Evolutionary conservation across 2,797 vertebrate genomes (phyloP).

Genomic region (Melopsittacus undulatus): DNA sequence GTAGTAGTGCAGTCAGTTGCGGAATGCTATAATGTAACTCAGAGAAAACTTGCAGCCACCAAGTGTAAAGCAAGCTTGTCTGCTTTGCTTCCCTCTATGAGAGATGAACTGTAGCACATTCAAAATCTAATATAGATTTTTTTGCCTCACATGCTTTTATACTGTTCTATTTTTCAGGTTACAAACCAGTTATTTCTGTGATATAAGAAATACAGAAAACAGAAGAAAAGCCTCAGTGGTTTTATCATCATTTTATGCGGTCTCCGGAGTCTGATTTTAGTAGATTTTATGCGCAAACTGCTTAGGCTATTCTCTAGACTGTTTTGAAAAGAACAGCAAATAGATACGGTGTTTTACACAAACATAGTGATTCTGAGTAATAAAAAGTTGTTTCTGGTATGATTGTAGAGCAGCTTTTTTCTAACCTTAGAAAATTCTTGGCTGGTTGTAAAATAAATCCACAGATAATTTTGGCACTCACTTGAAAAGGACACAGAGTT

Average conservation of each 20-base stretch:
- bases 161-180: background rate
- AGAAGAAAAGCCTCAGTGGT: background rate
- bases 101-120: background rate
- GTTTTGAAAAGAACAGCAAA: background rate
- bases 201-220: background rate
- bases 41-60: background rate
- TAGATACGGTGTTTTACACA: background rate
- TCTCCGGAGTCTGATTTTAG: background rate
- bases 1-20: background rate
- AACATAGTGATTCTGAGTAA: background rate
- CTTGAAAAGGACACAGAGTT: slow-evolving; percentile 8
- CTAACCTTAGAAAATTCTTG: background rate
- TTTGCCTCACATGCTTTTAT: background rate
- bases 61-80: background rate
- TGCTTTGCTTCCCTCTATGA: background rate
- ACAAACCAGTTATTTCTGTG: background rate
- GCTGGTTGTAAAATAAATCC: background rate
- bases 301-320: background rate
- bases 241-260: background rate
- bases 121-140: background rate
- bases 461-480: background rate
- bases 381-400: background rate
- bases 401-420: background rate
- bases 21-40: background rate
- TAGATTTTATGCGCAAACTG: background rate